phyloP scores from a whole-genome alignment of 2,888 invertebrate species.

The Phanerotoma sp. region DNA sequence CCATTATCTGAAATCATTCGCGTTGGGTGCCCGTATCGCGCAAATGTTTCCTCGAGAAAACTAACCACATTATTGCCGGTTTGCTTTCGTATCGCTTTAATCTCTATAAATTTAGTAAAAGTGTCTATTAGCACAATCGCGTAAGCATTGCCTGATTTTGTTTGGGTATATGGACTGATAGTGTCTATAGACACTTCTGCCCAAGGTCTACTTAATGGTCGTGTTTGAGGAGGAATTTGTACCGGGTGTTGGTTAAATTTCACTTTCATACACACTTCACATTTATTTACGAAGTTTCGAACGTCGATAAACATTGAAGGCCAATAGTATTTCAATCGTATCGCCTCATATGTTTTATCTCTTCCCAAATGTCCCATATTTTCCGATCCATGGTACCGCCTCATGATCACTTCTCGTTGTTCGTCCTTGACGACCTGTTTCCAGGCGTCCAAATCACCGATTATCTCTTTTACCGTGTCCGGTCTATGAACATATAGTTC shows the following conservation, averaged over 20 bases:
- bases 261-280: slow-evolving; percentile 15
- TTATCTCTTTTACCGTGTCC: slow-evolving; percentile 8
- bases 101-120: slow-evolving; percentile 20
- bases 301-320: slow-evolving; percentile 17
- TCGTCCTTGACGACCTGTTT: slow-evolving; percentile 8
- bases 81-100: slow-evolving; percentile 5
- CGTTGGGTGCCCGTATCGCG: slow-evolving; percentile 1
- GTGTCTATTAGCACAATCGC: slow-evolving; percentile 18
- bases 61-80: slow-evolving; percentile 6
- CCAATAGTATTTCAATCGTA: slow-evolving; percentile 21
- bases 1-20: not conserved
- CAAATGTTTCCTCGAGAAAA: slow-evolving; percentile 9
- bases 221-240: not conserved
- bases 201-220: slow-evolving; percentile 20
- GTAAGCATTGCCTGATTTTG: slow-evolving; percentile 18
- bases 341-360: slow-evolving; percentile 21
- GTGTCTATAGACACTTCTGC: slow-evolving; percentile 16
- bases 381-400: not conserved
- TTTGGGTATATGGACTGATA: slow-evolving; percentile 2
- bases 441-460: slow-evolving; percentile 23
- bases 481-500: slow-evolving; percentile 12
- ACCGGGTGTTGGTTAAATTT: slow-evolving; percentile 19
- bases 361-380: slow-evolving; percentile 15
- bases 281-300: slow-evolving; percentile 4
- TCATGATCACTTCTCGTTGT: not conserved